Base-by-base conservation (phyloP, 2,113 vertebrate genomes). In the Pedetes capensis region DNA sequence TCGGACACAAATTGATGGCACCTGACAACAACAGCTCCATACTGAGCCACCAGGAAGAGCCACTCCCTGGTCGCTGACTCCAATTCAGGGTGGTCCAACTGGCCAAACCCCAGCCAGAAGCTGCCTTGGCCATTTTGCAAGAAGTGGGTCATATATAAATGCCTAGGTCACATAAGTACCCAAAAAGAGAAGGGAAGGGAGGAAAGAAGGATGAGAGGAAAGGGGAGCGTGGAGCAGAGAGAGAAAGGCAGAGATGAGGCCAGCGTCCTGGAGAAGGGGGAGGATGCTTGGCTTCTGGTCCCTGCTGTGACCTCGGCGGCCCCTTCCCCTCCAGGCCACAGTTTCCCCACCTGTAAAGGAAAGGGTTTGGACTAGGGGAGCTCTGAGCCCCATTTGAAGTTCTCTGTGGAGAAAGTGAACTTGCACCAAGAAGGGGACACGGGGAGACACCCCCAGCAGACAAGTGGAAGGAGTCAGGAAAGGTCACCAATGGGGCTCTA, bases 231-330 rank as follows among this genome's bases (percentile, higher is more conserved):
- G 32, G 59, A 68, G 27, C 18, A 69, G 71, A 68, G 39, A 78
- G 81, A 80, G 23, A 61, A 17, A 20, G 2, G 34, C 10, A 27
- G 61, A 53, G 51, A 42, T 18, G 59, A 61, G 39, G 76, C 5
- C 82, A 51, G 3, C 0, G 0, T 2, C 34, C 5, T 2, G 5
- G 37, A 8, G 16, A 0, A 6, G 7, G 23, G 39, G 17, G 37
- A 5, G 25, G n/a, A 23, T 2, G 6, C 25, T 34, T 34, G 42
- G 39, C 76, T 79, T 51, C 55, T 17, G 34, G 39, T 63, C 61
- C 47, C 34, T 5, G 0, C 47, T 44, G 34, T 11, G 51, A 34
- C 42, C 44, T n/a, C 20, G 32, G 22, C 17, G 8, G 32, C 10
- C 44, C 93, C 74, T 34, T 23, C 22, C 4, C 57, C 55, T 3